These are phyloP conservation scores for Crenichthys baileyi DNA, from an alignment of 2,797 vertebrate species.

Conservation along the genomic window DNA sequence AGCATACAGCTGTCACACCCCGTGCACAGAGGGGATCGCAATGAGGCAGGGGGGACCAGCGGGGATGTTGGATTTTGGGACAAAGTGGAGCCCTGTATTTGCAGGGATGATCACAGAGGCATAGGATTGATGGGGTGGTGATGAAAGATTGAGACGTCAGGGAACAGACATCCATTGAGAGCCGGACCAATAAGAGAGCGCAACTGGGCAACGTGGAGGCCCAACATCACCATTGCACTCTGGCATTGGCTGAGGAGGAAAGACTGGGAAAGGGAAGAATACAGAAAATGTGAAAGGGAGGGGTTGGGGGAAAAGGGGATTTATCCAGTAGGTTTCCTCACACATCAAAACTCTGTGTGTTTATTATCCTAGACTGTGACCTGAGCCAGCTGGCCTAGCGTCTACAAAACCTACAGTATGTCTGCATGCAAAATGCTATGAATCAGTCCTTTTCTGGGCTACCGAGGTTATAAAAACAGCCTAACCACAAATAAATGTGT, in stretches of 20 bases:
- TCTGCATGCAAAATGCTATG: constrained; percentile 40
- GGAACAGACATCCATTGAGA: constrained; percentile 82
- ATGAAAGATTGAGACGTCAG: constrained; percentile 81
- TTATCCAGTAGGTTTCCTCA: constrained; percentile 51
- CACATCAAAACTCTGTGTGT: constrained; percentile 55
- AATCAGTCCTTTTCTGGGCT: constrained; percentile 63
- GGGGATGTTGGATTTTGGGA: constrained; percentile 57
- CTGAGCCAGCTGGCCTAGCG: constrained; percentile 37
- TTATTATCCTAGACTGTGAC: constrained; percentile 69
- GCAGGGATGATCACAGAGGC: constrained; percentile 69
- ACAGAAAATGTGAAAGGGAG: constrained; percentile 24
- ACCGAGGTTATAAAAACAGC: constrained; percentile 29
- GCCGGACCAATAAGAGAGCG: constrained; percentile 68
- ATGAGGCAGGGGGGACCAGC: constrained; percentile 35
- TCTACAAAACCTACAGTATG: constrained; percentile 53
- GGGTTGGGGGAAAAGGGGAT: background rate
- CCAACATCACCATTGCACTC: constrained; percentile 70
- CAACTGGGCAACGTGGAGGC: constrained; percentile 61
- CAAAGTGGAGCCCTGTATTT: constrained; percentile 80
- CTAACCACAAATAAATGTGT: constrained; percentile 20
- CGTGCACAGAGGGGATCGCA: constrained; percentile 45
- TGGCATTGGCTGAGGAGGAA: constrained; percentile 27
- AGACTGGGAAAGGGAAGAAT: constrained; percentile 35
- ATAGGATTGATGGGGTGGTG: constrained; percentile 82
- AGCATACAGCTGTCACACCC: constrained; percentile 65